Conservation (phyloP, 2,888 invertebrate genomes). For the Gandaritis pyraliata region DNA sequence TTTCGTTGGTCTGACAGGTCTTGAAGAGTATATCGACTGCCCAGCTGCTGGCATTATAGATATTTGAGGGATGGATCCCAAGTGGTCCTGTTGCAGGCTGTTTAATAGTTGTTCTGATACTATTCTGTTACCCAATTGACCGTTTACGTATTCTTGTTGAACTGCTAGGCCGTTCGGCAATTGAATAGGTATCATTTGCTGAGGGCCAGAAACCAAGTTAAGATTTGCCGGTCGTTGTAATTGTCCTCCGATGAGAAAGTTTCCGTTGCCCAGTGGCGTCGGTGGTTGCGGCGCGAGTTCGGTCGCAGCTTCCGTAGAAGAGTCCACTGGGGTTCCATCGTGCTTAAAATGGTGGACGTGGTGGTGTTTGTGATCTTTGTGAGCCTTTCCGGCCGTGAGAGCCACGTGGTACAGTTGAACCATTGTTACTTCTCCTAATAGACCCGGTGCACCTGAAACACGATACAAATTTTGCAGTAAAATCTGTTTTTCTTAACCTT, state of each 20-base stretch:
- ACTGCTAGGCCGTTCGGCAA: slow-evolving; percentile 78
- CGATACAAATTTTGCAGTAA: neutral
- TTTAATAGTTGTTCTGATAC: slow-evolving; percentile 84
- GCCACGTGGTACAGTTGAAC: slow-evolving; percentile 92
- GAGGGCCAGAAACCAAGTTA: slow-evolving; percentile 73
- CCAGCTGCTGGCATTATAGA: slow-evolving; percentile 49
- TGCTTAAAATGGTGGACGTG: slow-evolving; percentile 92
- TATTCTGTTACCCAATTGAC: slow-evolving; percentile 85
- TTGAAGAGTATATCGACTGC: slow-evolving; percentile 43
- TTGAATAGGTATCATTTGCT: slow-evolving; percentile 66
- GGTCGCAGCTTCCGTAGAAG: slow-evolving; percentile 84
- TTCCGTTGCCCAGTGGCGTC: slow-evolving; percentile 78
- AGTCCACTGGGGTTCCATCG: slow-evolving; percentile 86
- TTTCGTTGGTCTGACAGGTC: slow-evolving; percentile 62
- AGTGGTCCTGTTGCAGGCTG: slow-evolving; percentile 58
- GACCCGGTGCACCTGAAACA: slow-evolving; percentile 84
- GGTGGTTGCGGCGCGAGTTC: slow-evolving; percentile 78
- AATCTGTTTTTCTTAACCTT: too few species aligned
- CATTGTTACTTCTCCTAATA: slow-evolving; percentile 91
- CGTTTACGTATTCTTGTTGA: slow-evolving; percentile 86
- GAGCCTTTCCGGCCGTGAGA: slow-evolving; percentile 93
- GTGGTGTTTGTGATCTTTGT: slow-evolving; percentile 94
- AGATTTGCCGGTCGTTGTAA: slow-evolving; percentile 84
- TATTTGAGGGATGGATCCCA: slow-evolving; percentile 49
- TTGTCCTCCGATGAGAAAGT: slow-evolving; percentile 86